Conservation (phyloP, 2,888 invertebrate species). For the Drosophila affinis region DNA sequence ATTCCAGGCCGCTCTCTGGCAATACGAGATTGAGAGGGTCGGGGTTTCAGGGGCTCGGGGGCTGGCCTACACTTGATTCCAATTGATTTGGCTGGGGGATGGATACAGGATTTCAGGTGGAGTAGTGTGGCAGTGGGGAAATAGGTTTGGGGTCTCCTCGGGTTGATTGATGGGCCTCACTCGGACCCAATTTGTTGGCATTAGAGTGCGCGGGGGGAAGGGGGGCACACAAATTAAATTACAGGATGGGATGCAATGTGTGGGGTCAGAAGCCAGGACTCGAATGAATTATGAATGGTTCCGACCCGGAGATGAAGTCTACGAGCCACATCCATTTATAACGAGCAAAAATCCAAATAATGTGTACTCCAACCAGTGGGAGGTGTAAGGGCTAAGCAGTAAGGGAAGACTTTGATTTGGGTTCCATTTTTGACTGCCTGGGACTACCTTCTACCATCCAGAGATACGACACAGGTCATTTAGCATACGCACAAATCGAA, state of each 20-base stretch:
- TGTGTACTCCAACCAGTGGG: constrained; percentile 13
- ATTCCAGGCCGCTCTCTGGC: constrained; percentile 1
- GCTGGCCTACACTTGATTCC: constrained; percentile 9
- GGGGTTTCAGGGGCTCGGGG: neutral
- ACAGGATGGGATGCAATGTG: neutral
- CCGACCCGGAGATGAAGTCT: constrained; percentile 8
- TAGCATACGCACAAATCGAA: constrained; percentile 2
- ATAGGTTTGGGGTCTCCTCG: neutral
- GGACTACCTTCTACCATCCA: neutral
- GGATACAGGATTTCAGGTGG: constrained; percentile 21
- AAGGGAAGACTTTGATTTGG: constrained; percentile 18
- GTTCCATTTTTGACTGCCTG: constrained; percentile 9
- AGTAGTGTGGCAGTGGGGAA: neutral
- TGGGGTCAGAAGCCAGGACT: neutral
- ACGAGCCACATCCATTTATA: constrained; percentile 55
- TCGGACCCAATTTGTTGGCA: constrained; percentile 63
- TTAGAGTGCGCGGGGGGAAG: constrained; percentile 30
- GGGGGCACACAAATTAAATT: constrained; percentile 8
- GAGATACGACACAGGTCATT: constrained; percentile 12
- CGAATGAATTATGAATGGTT: constrained; percentile 30
- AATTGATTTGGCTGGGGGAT: constrained; percentile 16
- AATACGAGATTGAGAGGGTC: neutral
- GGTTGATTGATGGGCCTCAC: constrained; percentile 61
- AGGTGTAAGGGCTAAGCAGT: neutral
- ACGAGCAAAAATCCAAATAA: constrained; percentile 55